Conservation (phyloP, 2,888 invertebrate genomes). For the Apotomis turbidana region DNA sequence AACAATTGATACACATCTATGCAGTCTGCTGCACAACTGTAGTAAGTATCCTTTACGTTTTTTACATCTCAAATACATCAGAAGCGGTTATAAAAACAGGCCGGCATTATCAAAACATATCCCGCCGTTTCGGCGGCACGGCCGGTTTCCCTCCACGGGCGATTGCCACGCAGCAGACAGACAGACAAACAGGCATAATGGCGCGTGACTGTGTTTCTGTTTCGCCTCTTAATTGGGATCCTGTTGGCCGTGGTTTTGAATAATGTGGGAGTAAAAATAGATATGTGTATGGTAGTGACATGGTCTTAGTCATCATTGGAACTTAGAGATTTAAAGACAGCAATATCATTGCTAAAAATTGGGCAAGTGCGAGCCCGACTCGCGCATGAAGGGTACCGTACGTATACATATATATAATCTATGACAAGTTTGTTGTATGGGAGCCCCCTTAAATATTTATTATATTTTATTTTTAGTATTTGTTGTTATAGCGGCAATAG, state of each 20-base stretch:
- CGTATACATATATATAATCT: no score
- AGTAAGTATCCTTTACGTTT: slow-evolving; percentile 6
- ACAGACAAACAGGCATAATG: slow-evolving; percentile 64
- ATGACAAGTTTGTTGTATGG: no score
- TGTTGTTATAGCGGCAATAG: no score
- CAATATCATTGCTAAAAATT: no score
- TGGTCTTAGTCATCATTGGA: neutral
- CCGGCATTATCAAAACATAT: slow-evolving; percentile 65
- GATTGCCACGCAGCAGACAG: slow-evolving; percentile 54
- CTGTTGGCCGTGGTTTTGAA: slow-evolving; percentile 44
- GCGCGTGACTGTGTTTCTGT: slow-evolving; percentile 69
- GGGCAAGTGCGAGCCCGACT: no score
- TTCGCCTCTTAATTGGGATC: slow-evolving; percentile 77
- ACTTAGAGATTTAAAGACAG: no score
- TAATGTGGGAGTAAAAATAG: slow-evolving; percentile 31
- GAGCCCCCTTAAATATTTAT: no score
- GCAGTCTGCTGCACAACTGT: neutral
- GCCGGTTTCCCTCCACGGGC: slow-evolving; percentile 67
- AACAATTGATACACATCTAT: neutral
- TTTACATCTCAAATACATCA: slow-evolving; percentile 41
- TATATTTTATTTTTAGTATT: no score
- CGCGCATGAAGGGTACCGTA: no score
- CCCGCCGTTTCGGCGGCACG: slow-evolving; percentile 68
- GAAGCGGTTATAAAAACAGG: slow-evolving; percentile 45
- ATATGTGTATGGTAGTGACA: neutral